A percentile compares a stretch with the other conserved stretches of the same genome.
Conservation (phyloP, 2,113 vertebrate genomes). For the Eolophus roseicapilla region DNA sequence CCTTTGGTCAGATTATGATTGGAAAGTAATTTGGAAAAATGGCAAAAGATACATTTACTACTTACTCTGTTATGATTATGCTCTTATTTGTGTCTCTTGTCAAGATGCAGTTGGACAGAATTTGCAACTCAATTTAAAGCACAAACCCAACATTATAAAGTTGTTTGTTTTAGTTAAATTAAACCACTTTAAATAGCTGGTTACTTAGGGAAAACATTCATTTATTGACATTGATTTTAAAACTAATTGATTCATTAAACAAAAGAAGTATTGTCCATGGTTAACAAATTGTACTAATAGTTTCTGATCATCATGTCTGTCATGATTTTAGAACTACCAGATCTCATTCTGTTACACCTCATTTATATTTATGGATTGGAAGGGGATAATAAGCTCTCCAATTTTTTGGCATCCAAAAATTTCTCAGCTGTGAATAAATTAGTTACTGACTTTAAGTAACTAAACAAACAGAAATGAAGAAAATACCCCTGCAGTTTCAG, state of each 20-base stretch:
- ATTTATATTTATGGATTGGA: slow-evolving; percentile 55
- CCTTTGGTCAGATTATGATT: neutral
- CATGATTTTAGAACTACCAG: slow-evolving; percentile 30
- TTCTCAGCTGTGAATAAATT: slow-evolving; percentile 42
- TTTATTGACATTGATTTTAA: slow-evolving; percentile 28
- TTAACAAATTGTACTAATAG: slow-evolving; percentile 32
- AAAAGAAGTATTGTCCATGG: neutral
- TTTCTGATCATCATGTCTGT: slow-evolving; percentile 39
- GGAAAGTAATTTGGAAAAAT: neutral
- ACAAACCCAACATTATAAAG: neutral
- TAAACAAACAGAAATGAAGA: slow-evolving; percentile 13
- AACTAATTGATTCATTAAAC: slow-evolving; percentile 49
- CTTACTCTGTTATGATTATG: neutral
- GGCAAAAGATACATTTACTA: neutral
- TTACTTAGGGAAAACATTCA: slow-evolving; percentile 21
- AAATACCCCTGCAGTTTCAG: neutral
- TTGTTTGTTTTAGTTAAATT: slow-evolving; percentile 54
- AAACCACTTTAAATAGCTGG: slow-evolving; percentile 13
- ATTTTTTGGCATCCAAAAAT: slow-evolving; percentile 17
- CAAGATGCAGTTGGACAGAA: neutral
- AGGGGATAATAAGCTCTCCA: slow-evolving; percentile 8
- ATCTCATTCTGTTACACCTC: slow-evolving; percentile 28
- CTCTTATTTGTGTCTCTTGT: neutral
- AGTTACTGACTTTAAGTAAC: slow-evolving; percentile 8
- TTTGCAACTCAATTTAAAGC: slow-evolving; percentile 27